Percentiles rank a stretch among this genome's conserved stretches.
phyloP scores from a whole-genome alignment of 1,140 invertebrate species.

The Magallana gigas region DNA sequence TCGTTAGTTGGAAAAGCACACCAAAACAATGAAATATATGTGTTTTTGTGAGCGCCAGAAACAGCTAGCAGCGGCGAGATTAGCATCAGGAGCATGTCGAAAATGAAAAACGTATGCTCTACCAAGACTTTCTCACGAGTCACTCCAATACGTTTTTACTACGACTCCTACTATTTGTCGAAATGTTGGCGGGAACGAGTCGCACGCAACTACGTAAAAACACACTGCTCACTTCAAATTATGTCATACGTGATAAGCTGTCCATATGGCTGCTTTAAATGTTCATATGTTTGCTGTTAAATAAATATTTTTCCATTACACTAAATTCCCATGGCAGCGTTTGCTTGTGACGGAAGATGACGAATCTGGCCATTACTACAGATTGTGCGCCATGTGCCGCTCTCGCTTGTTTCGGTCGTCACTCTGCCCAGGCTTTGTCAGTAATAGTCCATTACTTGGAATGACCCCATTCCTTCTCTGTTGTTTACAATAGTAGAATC shows the following conservation, averaged over 20 bases:
- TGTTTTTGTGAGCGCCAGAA: slow-evolving; percentile 34
- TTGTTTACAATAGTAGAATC: too few species aligned
- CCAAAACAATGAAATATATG: slow-evolving; percentile 28
- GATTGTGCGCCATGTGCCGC: neutral
- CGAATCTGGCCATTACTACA: neutral
- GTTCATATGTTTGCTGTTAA: slow-evolving; percentile 24
- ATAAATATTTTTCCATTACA: slow-evolving; percentile 22
- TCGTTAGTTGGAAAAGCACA: slow-evolving; percentile 35
- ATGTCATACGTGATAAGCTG: slow-evolving; percentile 30
- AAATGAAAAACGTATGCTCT: slow-evolving; percentile 38
- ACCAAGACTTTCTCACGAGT: slow-evolving; percentile 13
- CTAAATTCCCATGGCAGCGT: slow-evolving; percentile 9
- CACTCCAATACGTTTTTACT: slow-evolving; percentile 14
- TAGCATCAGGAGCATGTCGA: slow-evolving; percentile 15
- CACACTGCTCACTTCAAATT: slow-evolving; percentile 20
- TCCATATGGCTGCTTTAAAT: slow-evolving; percentile 12
- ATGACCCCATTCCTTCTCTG: neutral
- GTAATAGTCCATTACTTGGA: neutral
- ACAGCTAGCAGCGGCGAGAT: slow-evolving; percentile 25
- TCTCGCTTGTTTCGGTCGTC: neutral
- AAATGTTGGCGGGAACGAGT: slow-evolving; percentile 16
- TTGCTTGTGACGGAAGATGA: neutral
- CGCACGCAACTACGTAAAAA: slow-evolving; percentile 19
- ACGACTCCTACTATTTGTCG: slow-evolving; percentile 19
- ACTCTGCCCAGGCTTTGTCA: neutral